phyloP scores from a whole-genome alignment of 2,888 invertebrate genomes.

The Marasmarcha lunaedactyla region DNA sequence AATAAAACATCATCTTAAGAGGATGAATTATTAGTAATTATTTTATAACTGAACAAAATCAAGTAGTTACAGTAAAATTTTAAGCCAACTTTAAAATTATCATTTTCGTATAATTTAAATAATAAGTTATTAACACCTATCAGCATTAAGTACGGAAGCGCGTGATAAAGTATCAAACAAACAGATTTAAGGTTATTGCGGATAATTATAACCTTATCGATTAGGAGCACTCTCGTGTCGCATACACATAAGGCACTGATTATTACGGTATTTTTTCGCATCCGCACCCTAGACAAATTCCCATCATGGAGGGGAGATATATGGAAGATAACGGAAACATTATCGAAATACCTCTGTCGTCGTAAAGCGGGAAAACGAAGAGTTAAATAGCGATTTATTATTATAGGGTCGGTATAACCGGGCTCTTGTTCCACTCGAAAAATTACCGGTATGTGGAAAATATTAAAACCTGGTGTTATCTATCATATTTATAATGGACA shows the following conservation, averaged over 20 bases:
- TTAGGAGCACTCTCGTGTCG: constrained; percentile 2
- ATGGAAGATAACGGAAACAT: constrained; percentile 57
- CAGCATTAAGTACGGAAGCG: too few species aligned
- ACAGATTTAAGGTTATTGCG: background rate
- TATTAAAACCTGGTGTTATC: too few species aligned
- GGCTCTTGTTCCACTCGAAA: too few species aligned
- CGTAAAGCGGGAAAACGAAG: constrained; percentile 56
- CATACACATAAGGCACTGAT: constrained; percentile 27
- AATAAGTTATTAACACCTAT: background rate
- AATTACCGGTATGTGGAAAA: too few species aligned
- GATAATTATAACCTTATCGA: background rate
- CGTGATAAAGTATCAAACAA: background rate
- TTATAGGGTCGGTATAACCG: too few species aligned
- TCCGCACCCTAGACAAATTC: constrained; percentile 56
- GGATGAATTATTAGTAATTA: background rate
- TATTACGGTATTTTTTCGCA: constrained; percentile 63
- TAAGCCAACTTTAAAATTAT: background rate
- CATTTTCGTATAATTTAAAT: background rate
- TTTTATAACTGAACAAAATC: background rate
- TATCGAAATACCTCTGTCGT: constrained; percentile 65
- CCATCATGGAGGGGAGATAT: constrained; percentile 44
- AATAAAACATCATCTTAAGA: too few species aligned
- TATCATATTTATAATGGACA: too few species aligned
- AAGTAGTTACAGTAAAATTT: background rate
- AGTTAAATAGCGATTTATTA: constrained; percentile 61